A percentile compares a stretch with the other conserved stretches of the same genome.
Conservation (phyloP, 1,140 invertebrate genomes). For the Trichogramma pretiosum region DNA sequence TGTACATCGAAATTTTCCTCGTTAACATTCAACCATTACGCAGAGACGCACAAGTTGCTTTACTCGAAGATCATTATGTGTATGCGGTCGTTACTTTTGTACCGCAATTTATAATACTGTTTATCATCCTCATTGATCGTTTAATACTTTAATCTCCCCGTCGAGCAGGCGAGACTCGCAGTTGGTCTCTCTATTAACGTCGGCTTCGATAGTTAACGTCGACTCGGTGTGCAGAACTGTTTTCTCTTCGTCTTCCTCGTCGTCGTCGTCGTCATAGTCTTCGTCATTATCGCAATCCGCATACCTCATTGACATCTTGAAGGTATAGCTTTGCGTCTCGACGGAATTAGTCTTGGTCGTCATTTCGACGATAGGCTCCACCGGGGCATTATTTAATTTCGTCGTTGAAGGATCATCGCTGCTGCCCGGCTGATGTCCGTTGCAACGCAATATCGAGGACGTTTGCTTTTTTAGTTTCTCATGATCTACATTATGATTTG, state of each 20-base stretch:
- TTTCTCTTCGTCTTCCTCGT: not conserved
- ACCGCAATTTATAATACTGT: too few relatives aligned
- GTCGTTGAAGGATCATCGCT: constrained; percentile 4
- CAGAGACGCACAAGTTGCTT: too few relatives aligned
- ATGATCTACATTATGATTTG: not conserved
- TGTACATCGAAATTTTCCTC: too few relatives aligned
- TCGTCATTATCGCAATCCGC: constrained; percentile 16
- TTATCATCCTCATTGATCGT: not conserved
- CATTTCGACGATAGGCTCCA: not conserved
- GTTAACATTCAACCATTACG: too few relatives aligned
- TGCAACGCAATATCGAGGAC: constrained; percentile 18
- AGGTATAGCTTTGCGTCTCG: constrained; percentile 1
- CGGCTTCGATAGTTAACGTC: constrained; percentile 28
- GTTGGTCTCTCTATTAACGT: constrained; percentile 21
- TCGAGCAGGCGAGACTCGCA: not conserved
- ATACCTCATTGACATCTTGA: constrained; percentile 8
- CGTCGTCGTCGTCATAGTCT: constrained; percentile 7
- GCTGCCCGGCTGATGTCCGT: constrained; percentile 18
- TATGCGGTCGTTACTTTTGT: not conserved
- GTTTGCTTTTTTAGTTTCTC: not conserved
- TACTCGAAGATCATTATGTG: not conserved
- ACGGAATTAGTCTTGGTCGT: not conserved
- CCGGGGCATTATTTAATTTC: not conserved
- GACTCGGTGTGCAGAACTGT: constrained; percentile 14
- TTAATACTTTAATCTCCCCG: not conserved